Evolutionary conservation across 1,140 invertebrate species (phyloP).

Genomic region (Drosophila varians): DNA sequence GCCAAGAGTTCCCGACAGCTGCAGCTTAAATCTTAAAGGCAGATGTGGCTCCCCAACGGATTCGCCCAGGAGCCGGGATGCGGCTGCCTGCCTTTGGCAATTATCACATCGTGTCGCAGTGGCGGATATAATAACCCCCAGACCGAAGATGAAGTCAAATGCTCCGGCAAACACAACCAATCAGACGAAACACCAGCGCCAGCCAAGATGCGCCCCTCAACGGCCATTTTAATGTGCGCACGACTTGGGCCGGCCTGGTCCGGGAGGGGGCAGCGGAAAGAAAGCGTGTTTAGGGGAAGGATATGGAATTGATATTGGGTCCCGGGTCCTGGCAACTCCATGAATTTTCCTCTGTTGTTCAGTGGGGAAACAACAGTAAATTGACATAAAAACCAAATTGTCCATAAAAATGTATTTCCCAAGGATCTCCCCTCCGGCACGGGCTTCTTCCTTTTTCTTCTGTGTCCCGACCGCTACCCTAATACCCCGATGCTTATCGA

Average conservation of each 20-base stretch:
- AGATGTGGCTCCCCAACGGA: slow-evolving; percentile 22
- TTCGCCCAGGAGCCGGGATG: background rate
- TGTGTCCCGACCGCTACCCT: background rate
- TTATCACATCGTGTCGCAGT: slow-evolving; percentile 80
- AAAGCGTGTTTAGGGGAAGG: background rate
- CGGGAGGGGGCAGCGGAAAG: slow-evolving; percentile 1
- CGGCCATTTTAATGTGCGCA: slow-evolving; percentile 73
- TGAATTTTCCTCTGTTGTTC: slow-evolving; percentile 80
- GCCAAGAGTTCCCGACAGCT: slow-evolving; percentile 48
- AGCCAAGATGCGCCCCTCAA: slow-evolving; percentile 59
- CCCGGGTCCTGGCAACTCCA: slow-evolving; percentile 55
- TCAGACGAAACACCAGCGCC: slow-evolving; percentile 45
- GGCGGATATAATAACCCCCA: slow-evolving; percentile 57
- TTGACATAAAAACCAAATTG: slow-evolving; percentile 82
- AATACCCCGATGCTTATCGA: slow-evolving; percentile 65
- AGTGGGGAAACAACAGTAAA: slow-evolving; percentile 73
- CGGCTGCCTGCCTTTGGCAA: slow-evolving; percentile 60
- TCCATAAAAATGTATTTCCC: slow-evolving; percentile 82
- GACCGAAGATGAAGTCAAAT: slow-evolving; percentile 40
- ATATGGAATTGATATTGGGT: slow-evolving; percentile 41
- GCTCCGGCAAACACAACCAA: slow-evolving; percentile 64
- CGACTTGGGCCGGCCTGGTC: slow-evolving; percentile 45
- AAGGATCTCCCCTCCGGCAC: slow-evolving; percentile 50
- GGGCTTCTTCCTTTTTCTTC: slow-evolving; percentile 30
- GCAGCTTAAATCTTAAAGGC: slow-evolving; percentile 69